Conservation (phyloP, 2,113 vertebrate species). For the Callorhinus ursinus region DNA sequence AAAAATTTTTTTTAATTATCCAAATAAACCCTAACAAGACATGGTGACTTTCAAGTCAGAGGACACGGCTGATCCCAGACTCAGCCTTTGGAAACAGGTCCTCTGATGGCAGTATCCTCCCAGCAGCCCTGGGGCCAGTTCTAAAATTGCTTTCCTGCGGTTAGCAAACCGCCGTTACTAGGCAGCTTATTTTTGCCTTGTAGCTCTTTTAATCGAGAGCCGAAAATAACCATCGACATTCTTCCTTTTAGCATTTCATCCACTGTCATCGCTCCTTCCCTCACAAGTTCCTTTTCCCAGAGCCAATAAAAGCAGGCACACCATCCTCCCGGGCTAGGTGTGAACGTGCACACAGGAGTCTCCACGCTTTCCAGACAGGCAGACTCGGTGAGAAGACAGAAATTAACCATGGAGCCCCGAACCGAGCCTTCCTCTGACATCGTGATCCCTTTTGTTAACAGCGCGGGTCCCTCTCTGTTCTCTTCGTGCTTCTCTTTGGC, state of each 20-base stretch:
- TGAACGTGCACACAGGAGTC: background rate
- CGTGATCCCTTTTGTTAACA: accelerated
- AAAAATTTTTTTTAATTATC: background rate
- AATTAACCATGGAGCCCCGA: background rate
- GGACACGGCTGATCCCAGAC: background rate
- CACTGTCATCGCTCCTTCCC: background rate
- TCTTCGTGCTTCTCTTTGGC: background rate
- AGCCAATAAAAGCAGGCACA: background rate
- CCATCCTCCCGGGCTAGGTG: background rate
- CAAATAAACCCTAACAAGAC: background rate
- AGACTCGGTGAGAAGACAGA: background rate
- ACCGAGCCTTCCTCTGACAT: background rate
- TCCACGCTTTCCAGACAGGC: background rate
- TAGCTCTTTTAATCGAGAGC: background rate
- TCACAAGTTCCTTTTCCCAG: background rate
- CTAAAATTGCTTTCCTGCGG: background rate
- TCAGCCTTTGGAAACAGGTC: background rate
- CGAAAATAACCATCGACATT: background rate
- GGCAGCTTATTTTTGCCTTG: background rate
- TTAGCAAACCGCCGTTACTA: background rate
- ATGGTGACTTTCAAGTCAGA: background rate
- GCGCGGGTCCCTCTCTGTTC: accelerated
- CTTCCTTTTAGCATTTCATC: background rate
- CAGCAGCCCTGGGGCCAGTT: background rate
- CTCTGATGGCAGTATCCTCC: background rate